These are phyloP conservation scores for Mus pahari DNA, from an alignment of 2,113 vertebrate species.

Conservation along the genomic window DNA sequence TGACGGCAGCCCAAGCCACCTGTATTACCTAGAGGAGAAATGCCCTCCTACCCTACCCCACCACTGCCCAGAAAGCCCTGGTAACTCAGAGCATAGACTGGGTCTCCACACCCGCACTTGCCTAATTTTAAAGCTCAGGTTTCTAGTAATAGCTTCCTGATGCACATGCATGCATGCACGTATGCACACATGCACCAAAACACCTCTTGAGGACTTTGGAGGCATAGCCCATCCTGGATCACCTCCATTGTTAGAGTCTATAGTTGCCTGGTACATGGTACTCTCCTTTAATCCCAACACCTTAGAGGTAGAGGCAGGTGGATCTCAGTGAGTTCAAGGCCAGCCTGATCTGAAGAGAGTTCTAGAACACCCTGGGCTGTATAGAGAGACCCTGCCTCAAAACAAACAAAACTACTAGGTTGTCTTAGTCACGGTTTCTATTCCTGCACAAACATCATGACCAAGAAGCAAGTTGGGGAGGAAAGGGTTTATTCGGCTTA, in stretches of 20 bases:
- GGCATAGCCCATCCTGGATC: not conserved
- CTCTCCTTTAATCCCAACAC: not conserved
- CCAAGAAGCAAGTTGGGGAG: no score
- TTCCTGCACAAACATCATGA: no score
- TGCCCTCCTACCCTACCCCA: not conserved
- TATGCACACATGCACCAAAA: not conserved
- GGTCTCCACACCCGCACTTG: not conserved
- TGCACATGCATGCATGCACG: not conserved
- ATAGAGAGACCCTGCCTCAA: not conserved
- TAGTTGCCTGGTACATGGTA: not conserved
- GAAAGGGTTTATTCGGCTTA: no score
- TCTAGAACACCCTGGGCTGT: not conserved
- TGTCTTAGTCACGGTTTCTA: no score
- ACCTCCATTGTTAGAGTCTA: not conserved
- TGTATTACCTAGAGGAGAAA: not conserved
- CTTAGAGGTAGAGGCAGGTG: not conserved
- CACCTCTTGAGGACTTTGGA: not conserved
- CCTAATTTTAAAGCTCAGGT: not conserved
- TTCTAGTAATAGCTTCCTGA: conserved; percentile 8
- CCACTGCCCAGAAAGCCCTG: not conserved
- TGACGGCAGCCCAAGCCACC: not conserved
- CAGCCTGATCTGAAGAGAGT: not conserved
- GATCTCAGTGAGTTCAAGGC: not conserved
- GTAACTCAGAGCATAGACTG: not conserved
- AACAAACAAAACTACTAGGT: not conserved